phyloP scores from a whole-genome alignment of 2,888 invertebrate species.

The Tolmerus cingulatus region DNA sequence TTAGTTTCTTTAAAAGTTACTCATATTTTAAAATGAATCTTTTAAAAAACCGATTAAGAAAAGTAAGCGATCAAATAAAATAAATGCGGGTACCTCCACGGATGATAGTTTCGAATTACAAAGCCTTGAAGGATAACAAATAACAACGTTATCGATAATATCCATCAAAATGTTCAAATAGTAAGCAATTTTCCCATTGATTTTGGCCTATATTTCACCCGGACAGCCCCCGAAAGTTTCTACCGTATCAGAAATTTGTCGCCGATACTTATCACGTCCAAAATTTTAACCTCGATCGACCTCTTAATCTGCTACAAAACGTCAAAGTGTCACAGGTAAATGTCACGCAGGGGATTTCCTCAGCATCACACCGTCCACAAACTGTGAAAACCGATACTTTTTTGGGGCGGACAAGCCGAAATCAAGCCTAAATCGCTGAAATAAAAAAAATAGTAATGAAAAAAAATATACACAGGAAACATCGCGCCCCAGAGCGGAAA shows the following conservation, averaged over 20 bases:
- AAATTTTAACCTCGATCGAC: conserved; percentile 34
- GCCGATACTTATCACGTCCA: neutral
- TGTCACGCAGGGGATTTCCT: conserved; percentile 34
- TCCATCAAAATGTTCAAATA: neutral
- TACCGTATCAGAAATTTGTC: conserved; percentile 12
- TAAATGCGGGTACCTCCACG: no score
- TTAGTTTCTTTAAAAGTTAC: no score
- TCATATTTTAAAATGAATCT: no score
- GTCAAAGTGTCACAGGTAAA: conserved; percentile 27
- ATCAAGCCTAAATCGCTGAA: neutral
- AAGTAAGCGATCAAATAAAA: no score
- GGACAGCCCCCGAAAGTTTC: neutral
- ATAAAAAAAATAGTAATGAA: neutral
- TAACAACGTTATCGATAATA: no score
- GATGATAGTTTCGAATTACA: no score
- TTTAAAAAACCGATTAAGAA: no score
- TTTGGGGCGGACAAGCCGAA: neutral
- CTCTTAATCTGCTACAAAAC: conserved; percentile 31
- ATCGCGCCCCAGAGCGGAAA: neutral
- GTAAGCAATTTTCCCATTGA: neutral
- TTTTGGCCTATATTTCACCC: neutral
- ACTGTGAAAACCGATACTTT: conserved; percentile 38
- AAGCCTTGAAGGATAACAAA: no score
- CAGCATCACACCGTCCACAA: neutral
- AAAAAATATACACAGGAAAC: neutral